Evolutionary conservation across 2,888 invertebrate genomes (phyloP).

Genomic region (Euplexia lucipara): DNA sequence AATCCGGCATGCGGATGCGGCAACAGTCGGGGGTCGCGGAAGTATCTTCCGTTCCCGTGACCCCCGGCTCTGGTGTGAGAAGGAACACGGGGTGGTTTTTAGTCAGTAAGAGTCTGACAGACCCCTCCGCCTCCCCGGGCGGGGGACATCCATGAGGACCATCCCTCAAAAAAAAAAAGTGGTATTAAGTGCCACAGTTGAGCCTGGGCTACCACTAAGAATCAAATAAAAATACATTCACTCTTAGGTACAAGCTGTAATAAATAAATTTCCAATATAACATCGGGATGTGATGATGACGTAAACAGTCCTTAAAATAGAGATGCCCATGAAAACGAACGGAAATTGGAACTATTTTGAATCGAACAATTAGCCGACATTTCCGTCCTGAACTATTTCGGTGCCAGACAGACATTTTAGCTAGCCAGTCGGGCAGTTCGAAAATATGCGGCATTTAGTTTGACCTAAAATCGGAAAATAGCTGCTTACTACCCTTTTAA

Average conservation of each 20-base stretch:
- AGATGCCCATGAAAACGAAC: not conserved
- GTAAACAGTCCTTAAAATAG: not conserved
- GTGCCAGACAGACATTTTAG: slow-evolving; percentile 23
- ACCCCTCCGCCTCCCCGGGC: too few species aligned
- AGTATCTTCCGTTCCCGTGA: too few species aligned
- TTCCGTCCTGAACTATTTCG: slow-evolving; percentile 19
- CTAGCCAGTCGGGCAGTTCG: not conserved
- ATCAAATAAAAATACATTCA: too few species aligned
- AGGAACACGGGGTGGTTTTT: too few species aligned
- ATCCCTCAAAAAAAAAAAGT: too few species aligned
- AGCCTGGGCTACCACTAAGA: too few species aligned
- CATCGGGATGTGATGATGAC: not conserved
- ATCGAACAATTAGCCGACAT: slow-evolving; percentile 28
- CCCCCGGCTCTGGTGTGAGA: too few species aligned
- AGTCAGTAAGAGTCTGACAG: too few species aligned
- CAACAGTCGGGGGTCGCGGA: too few species aligned
- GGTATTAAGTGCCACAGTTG: too few species aligned
- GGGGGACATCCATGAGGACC: too few species aligned
- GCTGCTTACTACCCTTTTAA: not conserved
- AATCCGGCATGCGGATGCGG: too few species aligned
- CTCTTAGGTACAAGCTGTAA: not conserved
- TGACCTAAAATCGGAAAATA: slow-evolving; percentile 23
- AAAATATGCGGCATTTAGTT: slow-evolving; percentile 36
- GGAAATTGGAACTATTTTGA: slow-evolving; percentile 12
- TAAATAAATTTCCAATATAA: not conserved